Evolutionary conservation across 2,113 vertebrate species (phyloP), one percentile per base, ranked within the genome.

Genomic region (Columbina picui): DNA sequence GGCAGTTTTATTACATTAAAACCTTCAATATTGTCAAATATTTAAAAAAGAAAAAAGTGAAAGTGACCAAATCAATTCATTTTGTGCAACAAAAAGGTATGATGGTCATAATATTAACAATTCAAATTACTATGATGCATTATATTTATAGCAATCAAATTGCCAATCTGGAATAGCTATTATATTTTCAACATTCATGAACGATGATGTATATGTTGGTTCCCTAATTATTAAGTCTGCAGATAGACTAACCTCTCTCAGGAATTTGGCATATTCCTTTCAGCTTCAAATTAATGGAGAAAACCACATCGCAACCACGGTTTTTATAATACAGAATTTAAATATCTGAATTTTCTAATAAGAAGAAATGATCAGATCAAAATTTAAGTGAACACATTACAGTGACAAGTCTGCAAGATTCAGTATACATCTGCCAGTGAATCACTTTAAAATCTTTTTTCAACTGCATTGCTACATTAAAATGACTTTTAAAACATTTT

Each of bases 101-200:
- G 22, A 25, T 82, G 45, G 14, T 32, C 49, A 75, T 93, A 85
- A 57, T 84, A 93, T 91, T 87, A 89, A 95, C 83, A 90, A 90
- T 82, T 91, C 69, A 65, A 93, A 65, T 60, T 2, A 64, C 50
- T 69, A 19, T 74, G 84, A 87, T 68, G 12, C 56, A 84, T 87
- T 93, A 71, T n/a, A 78, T 23, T 50, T 73, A 69, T 19, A 83
- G 36, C 39, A 94, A 90, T 93, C 74, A 85, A 93, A 69, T 76
- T 93, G 47, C 70, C 43, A 91, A 3, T 89, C 52, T 93, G 43
- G 43, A 96, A 94, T 89, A 91, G 34, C 34, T 85, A 71, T 93
- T 90, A 76, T 17, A 56, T 82, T 93, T 95, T 82, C 57, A 94
- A 12, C 53, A 36, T 90, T 93, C 36, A 69, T 90, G 75, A 94